These are phyloP conservation scores for Homarus americanus DNA, from an alignment of 1,140 invertebrate genomes.

Conservation along the genomic window DNA sequence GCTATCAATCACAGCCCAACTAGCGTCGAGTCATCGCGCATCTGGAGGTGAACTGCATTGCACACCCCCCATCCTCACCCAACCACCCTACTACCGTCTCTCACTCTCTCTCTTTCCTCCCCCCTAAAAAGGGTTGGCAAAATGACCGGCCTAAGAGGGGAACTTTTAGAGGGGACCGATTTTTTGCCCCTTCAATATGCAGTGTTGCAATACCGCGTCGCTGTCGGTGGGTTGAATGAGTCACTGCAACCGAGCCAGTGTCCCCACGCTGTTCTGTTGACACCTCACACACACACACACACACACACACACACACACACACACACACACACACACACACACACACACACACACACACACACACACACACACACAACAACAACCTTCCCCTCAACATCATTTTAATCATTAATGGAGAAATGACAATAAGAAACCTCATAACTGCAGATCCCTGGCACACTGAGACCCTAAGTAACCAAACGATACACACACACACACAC, in stretches of 20 bases:
- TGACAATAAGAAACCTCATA: too few species aligned
- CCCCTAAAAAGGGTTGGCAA: conserved; percentile 65
- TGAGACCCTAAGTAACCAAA: too few species aligned
- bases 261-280: background rate
- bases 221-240: conserved; percentile 2
- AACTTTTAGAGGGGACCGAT: conserved; percentile 58
- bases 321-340: background rate
- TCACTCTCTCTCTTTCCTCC: conserved; percentile 29
- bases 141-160: conserved; percentile 72
- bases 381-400: too few species aligned
- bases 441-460: too few species aligned
- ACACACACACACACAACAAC: too few species aligned
- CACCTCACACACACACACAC: background rate
- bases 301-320: background rate
- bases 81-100: background rate
- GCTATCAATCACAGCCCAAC: background rate
- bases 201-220: conserved; percentile 49
- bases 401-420: too few species aligned
- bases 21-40: conserved; percentile 51
- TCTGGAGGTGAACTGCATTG: conserved; percentile 68
- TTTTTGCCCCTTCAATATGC: conserved; percentile 61
- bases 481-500: too few species aligned
- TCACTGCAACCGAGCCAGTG: conserved; percentile 24
- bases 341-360: too few species aligned
- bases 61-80: conserved; percentile 17